These are phyloP conservation scores for Ciconia stormi DNA, from an alignment of 2,113 vertebrate genomes.

Conservation along the genomic window DNA sequence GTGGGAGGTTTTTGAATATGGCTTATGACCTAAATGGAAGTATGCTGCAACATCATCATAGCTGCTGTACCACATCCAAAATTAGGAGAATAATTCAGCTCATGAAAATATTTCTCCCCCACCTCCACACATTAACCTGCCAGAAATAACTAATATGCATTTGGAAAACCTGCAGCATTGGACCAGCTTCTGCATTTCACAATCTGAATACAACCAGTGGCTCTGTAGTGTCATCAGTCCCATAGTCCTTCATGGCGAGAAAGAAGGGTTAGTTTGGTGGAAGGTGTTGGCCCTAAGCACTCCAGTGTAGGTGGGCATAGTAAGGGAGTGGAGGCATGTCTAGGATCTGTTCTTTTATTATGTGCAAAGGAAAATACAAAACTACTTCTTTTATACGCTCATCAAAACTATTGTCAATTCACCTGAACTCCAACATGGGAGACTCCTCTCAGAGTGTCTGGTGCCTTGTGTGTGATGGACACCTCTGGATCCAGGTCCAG, in stretches of 20 bases:
- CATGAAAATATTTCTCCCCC: neutral
- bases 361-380: neutral
- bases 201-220: neutral
- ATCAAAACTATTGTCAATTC: neutral
- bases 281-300: neutral
- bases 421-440: neutral
- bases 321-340: neutral
- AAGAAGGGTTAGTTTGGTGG: neutral
- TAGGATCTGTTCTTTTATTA: neutral
- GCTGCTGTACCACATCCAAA: neutral
- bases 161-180: neutral
- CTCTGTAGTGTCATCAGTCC: neutral
- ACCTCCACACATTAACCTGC: neutral
- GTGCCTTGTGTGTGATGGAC: neutral
- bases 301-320: neutral
- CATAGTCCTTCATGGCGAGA: fast-evolving
- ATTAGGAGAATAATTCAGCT: neutral
- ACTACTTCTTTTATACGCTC: neutral
- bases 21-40: neutral
- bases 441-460: neutral
- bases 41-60: neutral
- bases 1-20: neutral
- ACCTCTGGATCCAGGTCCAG: neutral
- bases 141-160: neutral
- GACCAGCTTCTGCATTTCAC: neutral